These are phyloP conservation scores for Pseudomugil gertrudae DNA, from an alignment of 2,797 vertebrate genomes.

Conservation along the genomic window DNA sequence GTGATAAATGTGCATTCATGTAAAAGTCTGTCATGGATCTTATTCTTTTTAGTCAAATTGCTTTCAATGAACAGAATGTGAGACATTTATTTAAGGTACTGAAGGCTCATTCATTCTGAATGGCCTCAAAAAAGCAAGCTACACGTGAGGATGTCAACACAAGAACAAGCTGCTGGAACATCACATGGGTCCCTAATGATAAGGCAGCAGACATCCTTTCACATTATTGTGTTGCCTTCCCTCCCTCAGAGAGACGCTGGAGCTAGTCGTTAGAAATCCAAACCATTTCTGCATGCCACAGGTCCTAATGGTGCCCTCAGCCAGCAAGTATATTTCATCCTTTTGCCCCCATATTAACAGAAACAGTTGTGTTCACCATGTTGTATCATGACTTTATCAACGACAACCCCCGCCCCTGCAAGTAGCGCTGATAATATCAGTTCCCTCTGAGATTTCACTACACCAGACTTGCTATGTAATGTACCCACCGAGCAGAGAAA, in stretches of 20 bases:
- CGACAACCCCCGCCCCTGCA: neutral
- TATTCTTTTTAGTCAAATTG: neutral
- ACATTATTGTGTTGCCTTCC: conserved; percentile 8
- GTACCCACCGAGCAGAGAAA: neutral
- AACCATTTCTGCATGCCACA: neutral
- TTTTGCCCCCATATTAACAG: too few species aligned
- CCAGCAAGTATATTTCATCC: neutral
- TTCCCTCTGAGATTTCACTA: conserved; percentile 3
- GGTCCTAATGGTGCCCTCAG: neutral
- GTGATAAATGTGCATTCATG: neutral
- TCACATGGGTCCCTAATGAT: conserved; percentile 56
- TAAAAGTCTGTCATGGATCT: neutral
- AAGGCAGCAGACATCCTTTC: conserved; percentile 23
- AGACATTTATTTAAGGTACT: conserved; percentile 50
- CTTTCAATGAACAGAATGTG: conserved; percentile 32
- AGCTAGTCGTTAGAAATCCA: neutral
- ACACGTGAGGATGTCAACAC: conserved; percentile 43
- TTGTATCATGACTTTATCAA: neutral
- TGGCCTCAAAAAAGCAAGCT: conserved; percentile 37
- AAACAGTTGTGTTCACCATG: too few species aligned
- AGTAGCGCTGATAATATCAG: neutral
- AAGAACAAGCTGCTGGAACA: conserved; percentile 38
- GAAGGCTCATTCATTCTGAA: conserved; percentile 51
- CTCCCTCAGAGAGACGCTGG: neutral
- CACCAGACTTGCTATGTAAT: neutral